Conservation (phyloP, 30 jellyfish, hydroid and myxozoan genomes). For the Catostylus mosaicus region DNA sequence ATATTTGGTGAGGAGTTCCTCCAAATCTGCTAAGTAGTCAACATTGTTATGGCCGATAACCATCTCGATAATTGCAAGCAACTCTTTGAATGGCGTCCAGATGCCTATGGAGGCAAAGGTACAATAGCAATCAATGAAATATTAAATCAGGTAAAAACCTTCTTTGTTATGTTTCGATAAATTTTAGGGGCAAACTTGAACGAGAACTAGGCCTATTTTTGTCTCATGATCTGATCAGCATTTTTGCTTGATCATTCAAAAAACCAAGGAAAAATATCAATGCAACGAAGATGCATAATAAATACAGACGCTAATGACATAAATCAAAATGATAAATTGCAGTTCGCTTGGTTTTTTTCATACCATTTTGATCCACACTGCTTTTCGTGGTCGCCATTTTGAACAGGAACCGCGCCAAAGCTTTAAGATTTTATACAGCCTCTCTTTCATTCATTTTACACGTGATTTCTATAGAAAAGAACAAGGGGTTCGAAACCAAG, state of each 20-base stretch:
- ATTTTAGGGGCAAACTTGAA: too few species aligned
- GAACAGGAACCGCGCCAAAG: conserved; percentile 28
- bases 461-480: too few species aligned
- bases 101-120: conserved; percentile 31
- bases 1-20: conserved; percentile 58
- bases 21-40: conserved; percentile 76
- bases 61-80: conserved; percentile 60
- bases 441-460: not conserved
- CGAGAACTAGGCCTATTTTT: too few species aligned
- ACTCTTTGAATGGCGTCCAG: conserved; percentile 89
- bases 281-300: too few species aligned
- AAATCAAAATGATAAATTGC: too few species aligned
- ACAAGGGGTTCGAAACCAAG: too few species aligned
- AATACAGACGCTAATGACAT: too few species aligned
- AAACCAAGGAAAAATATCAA: too few species aligned
- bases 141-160: not conserved
- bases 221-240: too few species aligned
- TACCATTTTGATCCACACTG: conserved; percentile 17
- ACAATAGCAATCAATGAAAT: not conserved
- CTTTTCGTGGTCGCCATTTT: conserved; percentile 38
- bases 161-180: too few species aligned
- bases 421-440: not conserved
- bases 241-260: too few species aligned
- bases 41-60: conserved; percentile 73
- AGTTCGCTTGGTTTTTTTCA: too few species aligned